Evolutionary conservation across 2,888 invertebrate genomes (phyloP).

Genomic region (Heliothis peltigera): DNA sequence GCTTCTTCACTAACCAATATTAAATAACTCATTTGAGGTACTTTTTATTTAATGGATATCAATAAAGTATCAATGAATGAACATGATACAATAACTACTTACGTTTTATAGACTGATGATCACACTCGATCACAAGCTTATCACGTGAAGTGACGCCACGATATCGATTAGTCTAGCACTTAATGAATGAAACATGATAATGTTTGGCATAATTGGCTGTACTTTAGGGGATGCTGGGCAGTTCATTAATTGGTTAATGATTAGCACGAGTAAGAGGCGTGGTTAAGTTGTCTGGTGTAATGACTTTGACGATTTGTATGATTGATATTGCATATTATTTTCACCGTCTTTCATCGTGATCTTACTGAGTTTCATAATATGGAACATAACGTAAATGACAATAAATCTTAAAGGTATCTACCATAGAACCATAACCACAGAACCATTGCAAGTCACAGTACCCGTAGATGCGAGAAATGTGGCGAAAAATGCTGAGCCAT

Average conservation of each 20-base stretch:
- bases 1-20: too few species aligned
- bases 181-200: slow-evolving; percentile 5
- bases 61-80: slow-evolving; percentile 24
- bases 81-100: slow-evolving; percentile 8
- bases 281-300: background rate
- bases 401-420: too few species aligned
- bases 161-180: slow-evolving; percentile 2
- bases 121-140: slow-evolving; percentile 1
- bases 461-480: too few species aligned
- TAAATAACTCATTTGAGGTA: too few species aligned
- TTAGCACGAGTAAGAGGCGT: background rate
- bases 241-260: slow-evolving; percentile 6
- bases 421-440: too few species aligned
- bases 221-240: slow-evolving; percentile 2
- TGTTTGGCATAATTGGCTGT: slow-evolving; percentile 3
- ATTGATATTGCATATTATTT: too few species aligned
- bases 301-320: too few species aligned
- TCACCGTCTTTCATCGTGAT: too few species aligned
- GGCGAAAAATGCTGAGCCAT: too few species aligned
- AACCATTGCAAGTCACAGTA: too few species aligned
- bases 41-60: background rate
- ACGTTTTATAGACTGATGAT: background rate
- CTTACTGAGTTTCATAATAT: too few species aligned
- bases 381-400: too few species aligned
- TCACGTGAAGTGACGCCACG: slow-evolving; percentile 27